Evolutionary conservation across 2,888 invertebrate species (phyloP).

Genomic region (Eupithecia tripunctaria): DNA sequence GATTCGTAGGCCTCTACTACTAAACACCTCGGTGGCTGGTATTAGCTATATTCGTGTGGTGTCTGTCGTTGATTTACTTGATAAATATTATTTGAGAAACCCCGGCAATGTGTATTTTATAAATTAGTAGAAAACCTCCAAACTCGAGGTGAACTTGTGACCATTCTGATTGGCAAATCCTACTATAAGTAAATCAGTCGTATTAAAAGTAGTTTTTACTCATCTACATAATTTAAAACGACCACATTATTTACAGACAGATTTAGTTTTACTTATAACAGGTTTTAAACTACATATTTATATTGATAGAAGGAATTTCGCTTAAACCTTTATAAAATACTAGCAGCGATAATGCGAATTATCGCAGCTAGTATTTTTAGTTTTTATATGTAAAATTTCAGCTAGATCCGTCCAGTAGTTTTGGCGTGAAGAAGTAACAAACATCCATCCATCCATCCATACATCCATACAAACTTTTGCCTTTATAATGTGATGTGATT

Average conservation of each 20-base stretch:
- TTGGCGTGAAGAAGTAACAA: too few relatives aligned
- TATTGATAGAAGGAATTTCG: background rate
- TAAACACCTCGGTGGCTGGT: background rate
- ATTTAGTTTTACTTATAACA: background rate
- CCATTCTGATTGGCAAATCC: slow-evolving; percentile 32
- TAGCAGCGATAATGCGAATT: too few relatives aligned
- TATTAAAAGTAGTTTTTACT: slow-evolving; percentile 15
- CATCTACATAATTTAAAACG: slow-evolving; percentile 2
- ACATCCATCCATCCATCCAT: too few relatives aligned
- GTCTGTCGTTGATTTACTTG: background rate
- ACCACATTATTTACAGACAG: background rate
- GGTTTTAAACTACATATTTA: background rate
- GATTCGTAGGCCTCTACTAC: background rate
- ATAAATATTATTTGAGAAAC: background rate
- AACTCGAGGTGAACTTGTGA: slow-evolving; percentile 40
- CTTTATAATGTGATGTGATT: too few relatives aligned
- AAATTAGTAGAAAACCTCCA: slow-evolving; percentile 37
- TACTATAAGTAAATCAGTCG: slow-evolving; percentile 15
- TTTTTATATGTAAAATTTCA: too few relatives aligned
- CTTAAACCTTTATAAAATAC: too few relatives aligned
- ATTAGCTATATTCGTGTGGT: background rate
- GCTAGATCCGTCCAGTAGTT: too few relatives aligned
- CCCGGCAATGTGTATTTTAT: slow-evolving; percentile 15
- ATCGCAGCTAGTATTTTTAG: too few relatives aligned
- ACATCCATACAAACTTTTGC: too few relatives aligned